phyloP scores from a whole-genome alignment of 2,113 vertebrate species.

The Tetraodon nigroviridis region DNA sequence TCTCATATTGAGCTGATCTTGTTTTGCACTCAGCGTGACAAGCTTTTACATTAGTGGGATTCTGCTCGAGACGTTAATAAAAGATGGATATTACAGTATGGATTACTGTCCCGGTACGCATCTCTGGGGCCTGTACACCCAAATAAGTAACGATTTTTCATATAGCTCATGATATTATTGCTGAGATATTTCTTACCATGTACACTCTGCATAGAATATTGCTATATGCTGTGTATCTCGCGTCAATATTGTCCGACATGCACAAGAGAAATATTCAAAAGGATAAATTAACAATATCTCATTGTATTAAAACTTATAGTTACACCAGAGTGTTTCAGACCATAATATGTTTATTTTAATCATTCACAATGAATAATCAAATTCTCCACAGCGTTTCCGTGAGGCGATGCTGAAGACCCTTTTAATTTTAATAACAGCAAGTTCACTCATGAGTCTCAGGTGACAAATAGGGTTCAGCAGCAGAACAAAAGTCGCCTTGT shows the following conservation, averaged over 20 bases:
- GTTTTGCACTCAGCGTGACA: conserved; percentile 14
- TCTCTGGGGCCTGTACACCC: conserved; percentile 9
- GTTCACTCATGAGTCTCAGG: too few species aligned
- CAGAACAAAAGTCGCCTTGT: too few species aligned
- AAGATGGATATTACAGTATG: conserved; percentile 31
- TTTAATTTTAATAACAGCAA: too few species aligned
- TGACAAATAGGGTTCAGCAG: too few species aligned
- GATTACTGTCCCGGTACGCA: conserved; percentile 5
- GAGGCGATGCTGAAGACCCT: too few species aligned
- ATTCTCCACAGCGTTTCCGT: conserved; percentile 18
- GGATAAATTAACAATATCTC: conserved; percentile 17
- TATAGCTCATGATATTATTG: conserved; percentile 3
- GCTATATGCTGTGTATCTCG: conserved; percentile 21
- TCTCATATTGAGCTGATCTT: background rate
- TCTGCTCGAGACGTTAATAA: conserved; percentile 22
- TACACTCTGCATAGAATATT: conserved; percentile 19
- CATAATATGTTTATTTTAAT: conserved; percentile 39
- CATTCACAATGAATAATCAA: conserved; percentile 30
- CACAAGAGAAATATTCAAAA: conserved; percentile 4
- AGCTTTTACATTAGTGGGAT: conserved; percentile 15
- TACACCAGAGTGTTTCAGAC: conserved; percentile 19
- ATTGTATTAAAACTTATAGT: conserved; percentile 29
- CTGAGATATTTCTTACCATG: background rate
- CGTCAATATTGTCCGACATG: conserved; percentile 2
- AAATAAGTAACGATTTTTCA: conserved; percentile 29